phyloP scores from a whole-genome alignment of 1,140 invertebrate genomes.

The Lordiphosa mommai region DNA sequence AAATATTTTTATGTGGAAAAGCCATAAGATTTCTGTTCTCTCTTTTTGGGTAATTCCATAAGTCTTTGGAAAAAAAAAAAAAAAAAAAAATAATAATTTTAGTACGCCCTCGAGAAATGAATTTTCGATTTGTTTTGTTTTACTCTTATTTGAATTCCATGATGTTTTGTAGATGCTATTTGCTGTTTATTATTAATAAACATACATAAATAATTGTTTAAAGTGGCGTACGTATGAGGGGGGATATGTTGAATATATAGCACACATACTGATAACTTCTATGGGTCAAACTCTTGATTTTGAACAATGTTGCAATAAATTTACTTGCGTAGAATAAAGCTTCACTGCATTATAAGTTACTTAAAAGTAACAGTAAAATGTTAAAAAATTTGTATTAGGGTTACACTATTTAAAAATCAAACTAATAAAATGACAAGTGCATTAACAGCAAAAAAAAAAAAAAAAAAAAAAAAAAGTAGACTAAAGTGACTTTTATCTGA shows the following conservation, averaged over 20 bases:
- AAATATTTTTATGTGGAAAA: conserved; percentile 39
- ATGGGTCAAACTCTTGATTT: too few species aligned
- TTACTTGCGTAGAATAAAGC: too few species aligned
- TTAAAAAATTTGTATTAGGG: too few species aligned
- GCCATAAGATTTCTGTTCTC: conserved; percentile 16
- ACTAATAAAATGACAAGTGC: too few species aligned
- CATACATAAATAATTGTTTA: conserved; percentile 34
- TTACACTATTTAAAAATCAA: too few species aligned
- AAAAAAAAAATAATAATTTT: too few species aligned
- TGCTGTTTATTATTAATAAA: conserved; percentile 50
- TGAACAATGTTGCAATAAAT: too few species aligned
- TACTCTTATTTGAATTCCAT: background rate
- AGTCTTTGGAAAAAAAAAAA: conserved; percentile 21
- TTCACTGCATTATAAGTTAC: too few species aligned
- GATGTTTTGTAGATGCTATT: background rate
- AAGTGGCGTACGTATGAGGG: conserved; percentile 6
- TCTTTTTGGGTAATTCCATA: conserved; percentile 1
- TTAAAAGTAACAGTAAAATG: too few species aligned
- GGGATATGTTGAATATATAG: conserved; percentile 1
- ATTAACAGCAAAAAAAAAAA: too few species aligned
- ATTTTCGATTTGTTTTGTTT: conserved; percentile 2
- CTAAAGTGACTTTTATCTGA: too few species aligned
- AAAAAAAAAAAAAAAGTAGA: too few species aligned
- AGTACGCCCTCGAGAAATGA: conserved; percentile 20
- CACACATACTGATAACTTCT: background rate